Conservation (phyloP, 2,888 invertebrate species). For the Lasioglossum marginatum region DNA sequence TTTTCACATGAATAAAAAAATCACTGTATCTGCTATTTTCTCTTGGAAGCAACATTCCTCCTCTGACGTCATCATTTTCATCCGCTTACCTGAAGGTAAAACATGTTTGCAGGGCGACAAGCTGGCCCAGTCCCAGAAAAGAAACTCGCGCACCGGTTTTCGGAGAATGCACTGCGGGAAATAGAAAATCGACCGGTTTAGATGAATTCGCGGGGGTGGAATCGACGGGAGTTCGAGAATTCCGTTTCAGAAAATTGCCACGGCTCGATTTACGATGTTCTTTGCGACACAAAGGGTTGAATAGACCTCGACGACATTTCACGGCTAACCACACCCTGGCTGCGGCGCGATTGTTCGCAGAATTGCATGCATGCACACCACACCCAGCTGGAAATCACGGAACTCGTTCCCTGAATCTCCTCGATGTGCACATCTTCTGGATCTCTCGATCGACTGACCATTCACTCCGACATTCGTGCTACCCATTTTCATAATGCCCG, state of each 20-base stretch:
- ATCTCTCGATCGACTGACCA: not conserved
- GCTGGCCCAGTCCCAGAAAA: constrained; percentile 17
- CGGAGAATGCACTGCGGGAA: constrained; percentile 40
- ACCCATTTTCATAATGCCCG: constrained; percentile 6
- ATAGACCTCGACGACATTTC: constrained; percentile 62
- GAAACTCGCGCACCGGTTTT: constrained; percentile 50
- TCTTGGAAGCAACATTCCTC: not conserved
- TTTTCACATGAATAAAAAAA: not conserved
- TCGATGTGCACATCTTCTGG: constrained; percentile 11
- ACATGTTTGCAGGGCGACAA: constrained; percentile 52
- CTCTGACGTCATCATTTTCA: not conserved
- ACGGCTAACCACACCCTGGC: constrained; percentile 62
- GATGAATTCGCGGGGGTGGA: not conserved
- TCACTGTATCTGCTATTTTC: not conserved
- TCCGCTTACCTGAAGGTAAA: constrained; percentile 66
- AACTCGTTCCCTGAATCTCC: not conserved
- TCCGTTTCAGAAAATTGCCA: constrained; percentile 28
- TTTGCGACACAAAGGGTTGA: constrained; percentile 52
- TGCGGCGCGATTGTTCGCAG: constrained; percentile 32
- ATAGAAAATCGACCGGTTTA: constrained; percentile 28
- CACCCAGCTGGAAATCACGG: constrained; percentile 39
- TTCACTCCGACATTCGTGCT: not conserved
- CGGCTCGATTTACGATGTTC: constrained; percentile 18
- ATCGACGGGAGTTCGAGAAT: constrained; percentile 1
- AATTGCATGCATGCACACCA: constrained; percentile 45